A percentile compares a stretch with the other conserved stretches of the same genome.
These are phyloP conservation scores for Boloria euphrosyne DNA, from an alignment of 2,888 invertebrate genomes.

Conservation along the genomic window DNA sequence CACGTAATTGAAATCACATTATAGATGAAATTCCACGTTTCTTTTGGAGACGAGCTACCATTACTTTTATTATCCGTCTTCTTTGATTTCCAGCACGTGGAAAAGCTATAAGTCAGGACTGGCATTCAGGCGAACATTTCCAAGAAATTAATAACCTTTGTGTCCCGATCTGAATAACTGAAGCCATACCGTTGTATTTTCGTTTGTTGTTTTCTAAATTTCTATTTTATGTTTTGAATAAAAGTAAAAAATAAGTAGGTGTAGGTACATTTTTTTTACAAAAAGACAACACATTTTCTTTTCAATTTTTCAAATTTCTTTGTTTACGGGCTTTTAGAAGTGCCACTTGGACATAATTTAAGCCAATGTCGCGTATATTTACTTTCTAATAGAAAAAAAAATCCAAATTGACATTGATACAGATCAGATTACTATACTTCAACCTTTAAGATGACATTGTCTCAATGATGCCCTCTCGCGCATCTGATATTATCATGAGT, in stretches of 20 bases:
- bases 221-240: neutral
- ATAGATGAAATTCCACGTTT: slow-evolving; percentile 8
- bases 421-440: too few relatives aligned
- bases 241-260: neutral
- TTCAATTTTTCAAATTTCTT: too few relatives aligned
- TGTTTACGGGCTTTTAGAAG: too few relatives aligned
- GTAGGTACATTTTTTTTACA: too few relatives aligned
- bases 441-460: too few relatives aligned
- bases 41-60: slow-evolving; percentile 12
- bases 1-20: slow-evolving; percentile 22
- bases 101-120: slow-evolving; percentile 42
- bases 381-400: too few relatives aligned
- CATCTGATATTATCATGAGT: too few relatives aligned
- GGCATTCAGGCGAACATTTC: slow-evolving; percentile 52
- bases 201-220: slow-evolving; percentile 13
- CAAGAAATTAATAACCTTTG: slow-evolving; percentile 52
- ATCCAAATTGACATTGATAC: too few relatives aligned
- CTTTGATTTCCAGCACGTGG: slow-evolving; percentile 34
- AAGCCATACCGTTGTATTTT: slow-evolving; percentile 20
- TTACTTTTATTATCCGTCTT: slow-evolving; percentile 10
- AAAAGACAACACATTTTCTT: too few relatives aligned
- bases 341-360: too few relatives aligned
- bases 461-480: too few relatives aligned
- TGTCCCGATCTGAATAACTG: slow-evolving; percentile 50
- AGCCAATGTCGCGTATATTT: too few relatives aligned